These are phyloP conservation scores for Oceanodroma tethys DNA, from an alignment of 2,113 vertebrate species.

Conservation along the genomic window DNA sequence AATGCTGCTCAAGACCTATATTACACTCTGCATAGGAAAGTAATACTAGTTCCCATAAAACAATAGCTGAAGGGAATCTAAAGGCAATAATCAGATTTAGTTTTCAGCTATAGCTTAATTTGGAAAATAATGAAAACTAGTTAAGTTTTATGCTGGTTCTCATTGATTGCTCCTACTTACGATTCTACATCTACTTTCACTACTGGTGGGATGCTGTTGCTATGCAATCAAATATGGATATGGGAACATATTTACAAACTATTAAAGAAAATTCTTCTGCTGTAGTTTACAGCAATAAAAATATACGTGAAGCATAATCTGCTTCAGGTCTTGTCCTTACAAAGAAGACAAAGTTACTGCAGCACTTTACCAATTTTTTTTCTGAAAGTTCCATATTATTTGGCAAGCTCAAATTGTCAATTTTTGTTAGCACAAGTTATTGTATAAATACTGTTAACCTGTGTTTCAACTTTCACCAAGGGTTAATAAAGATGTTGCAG, in stretches of 20 bases:
- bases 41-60: constrained; percentile 31
- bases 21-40: neutral
- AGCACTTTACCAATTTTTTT: constrained; percentile 42
- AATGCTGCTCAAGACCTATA: neutral
- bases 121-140: constrained; percentile 67
- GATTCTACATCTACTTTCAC: constrained; percentile 43
- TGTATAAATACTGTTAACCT: constrained; percentile 81
- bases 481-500: constrained; percentile 85
- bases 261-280: constrained; percentile 28
- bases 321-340: constrained; percentile 46
- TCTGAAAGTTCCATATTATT: constrained; percentile 65
- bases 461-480: constrained; percentile 82
- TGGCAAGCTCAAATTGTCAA: constrained; percentile 61
- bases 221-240: constrained; percentile 55
- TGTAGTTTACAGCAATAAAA: constrained; percentile 48
- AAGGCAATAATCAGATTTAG: constrained; percentile 32
- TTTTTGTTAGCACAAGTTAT: constrained; percentile 68
- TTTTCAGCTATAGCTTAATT: constrained; percentile 49
- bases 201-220: constrained; percentile 7
- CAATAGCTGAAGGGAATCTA: constrained; percentile 21
- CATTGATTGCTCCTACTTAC: constrained; percentile 61
- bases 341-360: constrained; percentile 55
- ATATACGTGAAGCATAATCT: neutral
- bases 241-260: constrained; percentile 1
- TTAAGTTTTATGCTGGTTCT: constrained; percentile 59